Evolutionary conservation across 92 coral and sea anemone genomes (phyloP).

Genomic region (Phenganax stokvisi): DNA sequence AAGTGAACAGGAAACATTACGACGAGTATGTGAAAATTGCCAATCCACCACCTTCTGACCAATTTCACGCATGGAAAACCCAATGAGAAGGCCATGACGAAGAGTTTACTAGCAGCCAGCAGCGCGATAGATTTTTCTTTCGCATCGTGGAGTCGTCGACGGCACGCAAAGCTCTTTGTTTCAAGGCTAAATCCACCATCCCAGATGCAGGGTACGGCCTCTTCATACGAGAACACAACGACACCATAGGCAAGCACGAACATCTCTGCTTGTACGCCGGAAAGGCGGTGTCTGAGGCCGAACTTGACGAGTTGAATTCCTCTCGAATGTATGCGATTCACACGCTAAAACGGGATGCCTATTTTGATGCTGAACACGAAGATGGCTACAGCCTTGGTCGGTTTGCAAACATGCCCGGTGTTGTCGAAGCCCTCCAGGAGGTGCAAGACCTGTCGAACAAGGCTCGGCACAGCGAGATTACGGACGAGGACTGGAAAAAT

Average conservation of each 20-base stretch:
- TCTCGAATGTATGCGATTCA: not conserved
- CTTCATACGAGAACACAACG: not conserved
- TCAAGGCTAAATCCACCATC: not conserved
- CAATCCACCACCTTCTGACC: too few relatives aligned
- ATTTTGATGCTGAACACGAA: not conserved
- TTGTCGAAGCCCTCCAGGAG: not conserved
- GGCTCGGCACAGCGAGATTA: not conserved
- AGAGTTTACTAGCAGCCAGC: not conserved
- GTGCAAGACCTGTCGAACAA: not conserved
- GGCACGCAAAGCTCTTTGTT: not conserved
- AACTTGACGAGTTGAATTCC: not conserved
- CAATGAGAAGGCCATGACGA: not conserved
- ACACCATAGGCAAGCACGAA: not conserved
- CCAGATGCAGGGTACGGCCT: not conserved
- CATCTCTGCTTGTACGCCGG: not conserved
- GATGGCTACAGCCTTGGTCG: not conserved
- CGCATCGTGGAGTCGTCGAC: not conserved
- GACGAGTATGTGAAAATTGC: too few relatives aligned
- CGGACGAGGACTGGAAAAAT: not conserved
- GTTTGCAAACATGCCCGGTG: not conserved
- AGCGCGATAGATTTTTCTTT: not conserved
- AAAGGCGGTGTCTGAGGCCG: not conserved
- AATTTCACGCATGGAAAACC: too few relatives aligned
- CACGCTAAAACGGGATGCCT: not conserved
- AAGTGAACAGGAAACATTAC: too few relatives aligned